Base-by-base conservation (phyloP, 2,797 vertebrate genomes). In the Poecilia wingei region DNA sequence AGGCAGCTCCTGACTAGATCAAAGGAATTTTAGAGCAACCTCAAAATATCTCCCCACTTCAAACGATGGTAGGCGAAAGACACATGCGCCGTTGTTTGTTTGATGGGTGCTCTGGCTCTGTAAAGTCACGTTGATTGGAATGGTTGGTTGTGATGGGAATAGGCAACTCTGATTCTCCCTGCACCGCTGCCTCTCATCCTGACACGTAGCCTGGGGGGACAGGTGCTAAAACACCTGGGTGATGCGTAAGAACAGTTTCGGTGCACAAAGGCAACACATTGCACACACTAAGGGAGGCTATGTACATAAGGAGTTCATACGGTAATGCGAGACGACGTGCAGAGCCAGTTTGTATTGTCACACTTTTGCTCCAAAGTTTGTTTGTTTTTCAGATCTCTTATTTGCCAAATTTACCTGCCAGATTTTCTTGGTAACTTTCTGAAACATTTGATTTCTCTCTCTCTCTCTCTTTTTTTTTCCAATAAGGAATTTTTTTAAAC, bases 21-120 rank as follows among this genome's bases (percentile, higher is more conserved):
- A 93, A 94, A 93, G 74, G 89, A 88, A 93, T 92, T 86, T 90
- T 89, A 74, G 85, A 92, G 86, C 79, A 84, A 69, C 81, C 88
- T 92, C 76, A 87, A 93, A 93, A 93, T 92, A 92, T 87, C 86
- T 86, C 55, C 68, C 86, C 31, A 75, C 73, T 77, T 80, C 64
- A 88, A 83, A 91, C 78, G 53, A 47, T 64, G 45, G 68, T 72
- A 46, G 78, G 66, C 82, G 51, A 78, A 82, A 83, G 79, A 84
- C 87, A 86, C 1, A 13, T 80, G 82, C 73, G 55, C 82, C 74
- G 76, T 64, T 82, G 70, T 88, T 85, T 91, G 85, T 90, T 79
- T 89, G 83, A 87, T 84, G 79, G 75, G 47, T 20, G 74, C 75
- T 72, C 45, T 73, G 78, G 75, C 77, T 72, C 73, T 75, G 79